Evolutionary conservation across 2,797 vertebrate species (phyloP), one percentile per base, ranked within the genome.

Genomic region (Malacoctenus gilli): DNA sequence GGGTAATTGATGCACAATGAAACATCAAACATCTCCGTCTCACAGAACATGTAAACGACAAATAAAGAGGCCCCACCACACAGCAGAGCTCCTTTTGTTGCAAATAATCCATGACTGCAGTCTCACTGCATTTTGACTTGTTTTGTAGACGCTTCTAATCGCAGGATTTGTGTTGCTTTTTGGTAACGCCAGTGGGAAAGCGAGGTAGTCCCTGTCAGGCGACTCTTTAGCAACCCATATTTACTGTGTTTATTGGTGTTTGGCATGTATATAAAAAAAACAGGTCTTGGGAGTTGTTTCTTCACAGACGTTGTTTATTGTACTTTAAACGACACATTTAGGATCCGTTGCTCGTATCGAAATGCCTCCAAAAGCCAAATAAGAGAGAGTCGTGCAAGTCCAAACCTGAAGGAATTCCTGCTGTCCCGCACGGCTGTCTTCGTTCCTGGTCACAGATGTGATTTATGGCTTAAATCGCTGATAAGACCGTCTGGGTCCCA

Each of bases 1-100:
- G 77, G 47, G 59, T 68, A 71, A 72, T 63, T 36, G 71, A 79
- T 57, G 55, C 48, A 40, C 62, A 65, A 59, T 72, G 79, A 73
- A 80, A 84, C 87, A 74, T 85, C 78, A 83, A 80, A 77, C 77
- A 76, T 53, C 19, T 35, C 22, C 22, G 11, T 46, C 59, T 65
- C 48, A 28, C 38, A 42, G 14, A 11, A 50, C 50, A 48, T 40
- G 49, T 60, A 56, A 74, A 75, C 57, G 59, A 59, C 61, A 64
- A 22, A 47, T 23, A 18, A 46, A 71, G 59, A 43, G 32, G 16
- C 14, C n/a, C 36, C 25, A 23, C n/a, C 21, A 46, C 74, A 49
- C 58, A 65, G 59, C 54, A 75, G 56, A 54, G 37, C 23, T 56
- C 47, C 59, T 56, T 39, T 48, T 13, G 0, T 57, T 53, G 53